Percentiles rank a stretch among this genome's conserved stretches.
Evolutionary conservation across 2,888 invertebrate genomes (phyloP).

Genomic region (Strigamia maritima): DNA sequence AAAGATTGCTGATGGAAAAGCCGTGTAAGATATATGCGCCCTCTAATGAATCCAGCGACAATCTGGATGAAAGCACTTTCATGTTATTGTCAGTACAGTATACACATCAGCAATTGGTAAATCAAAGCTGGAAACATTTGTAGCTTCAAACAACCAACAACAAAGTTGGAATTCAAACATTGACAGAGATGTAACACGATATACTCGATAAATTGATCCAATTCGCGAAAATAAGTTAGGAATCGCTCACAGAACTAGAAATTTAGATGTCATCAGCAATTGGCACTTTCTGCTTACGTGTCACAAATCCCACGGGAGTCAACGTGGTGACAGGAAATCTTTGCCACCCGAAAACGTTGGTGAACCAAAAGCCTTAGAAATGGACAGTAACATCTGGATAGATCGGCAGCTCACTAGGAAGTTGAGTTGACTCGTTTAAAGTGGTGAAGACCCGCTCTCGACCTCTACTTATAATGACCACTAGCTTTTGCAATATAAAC

Average conservation of each 20-base stretch:
- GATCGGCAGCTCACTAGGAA: neutral
- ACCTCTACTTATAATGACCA: neutral
- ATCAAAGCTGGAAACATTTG: slow-evolving; percentile 15
- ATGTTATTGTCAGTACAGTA: slow-evolving; percentile 25
- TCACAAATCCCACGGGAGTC: neutral
- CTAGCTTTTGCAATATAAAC: neutral
- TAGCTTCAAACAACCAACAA: neutral
- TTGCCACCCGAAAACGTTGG: neutral
- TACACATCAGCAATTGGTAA: neutral
- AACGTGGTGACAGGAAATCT: neutral
- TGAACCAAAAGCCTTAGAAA: neutral
- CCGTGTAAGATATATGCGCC: slow-evolving; percentile 18
- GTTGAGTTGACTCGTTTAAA: neutral
- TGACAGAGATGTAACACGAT: neutral
- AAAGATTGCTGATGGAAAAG: slow-evolving; percentile 30
- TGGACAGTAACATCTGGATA: neutral
- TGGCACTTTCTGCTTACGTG: neutral
- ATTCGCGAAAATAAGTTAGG: neutral
- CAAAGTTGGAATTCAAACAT: neutral
- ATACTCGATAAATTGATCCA: neutral
- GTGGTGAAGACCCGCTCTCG: neutral
- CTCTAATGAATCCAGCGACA: slow-evolving; percentile 22
- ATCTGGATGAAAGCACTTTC: slow-evolving; percentile 36
- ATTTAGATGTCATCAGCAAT: neutral
- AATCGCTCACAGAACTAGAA: neutral